A percentile compares a stretch with the other conserved stretches of the same genome.
These are phyloP conservation scores for Drosophila mercatorum DNA, from an alignment of 2,888 invertebrate species.

Conservation along the genomic window DNA sequence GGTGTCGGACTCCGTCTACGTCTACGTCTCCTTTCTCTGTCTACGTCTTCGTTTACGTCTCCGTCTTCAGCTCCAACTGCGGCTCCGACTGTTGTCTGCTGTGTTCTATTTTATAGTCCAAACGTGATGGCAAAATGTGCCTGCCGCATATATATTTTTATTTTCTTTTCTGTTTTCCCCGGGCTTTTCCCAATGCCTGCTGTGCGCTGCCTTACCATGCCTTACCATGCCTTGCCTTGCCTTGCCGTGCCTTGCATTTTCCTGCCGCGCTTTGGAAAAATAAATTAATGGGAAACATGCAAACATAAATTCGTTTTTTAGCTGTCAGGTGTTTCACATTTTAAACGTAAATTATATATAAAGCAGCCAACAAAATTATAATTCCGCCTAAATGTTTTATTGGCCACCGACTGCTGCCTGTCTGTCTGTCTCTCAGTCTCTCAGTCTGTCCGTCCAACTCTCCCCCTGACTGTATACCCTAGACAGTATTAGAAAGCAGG, in stretches of 20 bases:
- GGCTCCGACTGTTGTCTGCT: conserved; percentile 40
- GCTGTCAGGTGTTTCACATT: conserved; percentile 82
- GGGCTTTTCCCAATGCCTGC: conserved; percentile 40
- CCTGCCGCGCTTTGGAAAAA: conserved; percentile 62
- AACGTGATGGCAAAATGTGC: conserved; percentile 75
- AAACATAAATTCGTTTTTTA: conserved; percentile 81
- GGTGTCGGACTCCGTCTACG: conserved; percentile 24
- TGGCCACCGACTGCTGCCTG: conserved; percentile 68
- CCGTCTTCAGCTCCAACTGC: conserved; percentile 16
- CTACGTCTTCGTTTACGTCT: background rate
- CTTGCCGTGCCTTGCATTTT: conserved; percentile 53
- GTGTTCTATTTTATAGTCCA: conserved; percentile 74
- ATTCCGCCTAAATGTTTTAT: conserved; percentile 77
- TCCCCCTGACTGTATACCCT: conserved; percentile 20
- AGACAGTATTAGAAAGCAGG: background rate
- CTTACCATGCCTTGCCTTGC: conserved; percentile 51
- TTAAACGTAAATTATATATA: conserved; percentile 79
- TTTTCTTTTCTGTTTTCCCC: conserved; percentile 22
- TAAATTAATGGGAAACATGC: conserved; percentile 83
- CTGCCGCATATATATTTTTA: conserved; percentile 37
- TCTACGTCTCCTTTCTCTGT: conserved; percentile 16
- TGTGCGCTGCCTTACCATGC: conserved; percentile 50
- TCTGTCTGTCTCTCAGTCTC: conserved; percentile 11
- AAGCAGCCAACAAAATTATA: conserved; percentile 73
- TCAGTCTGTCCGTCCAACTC: conserved; percentile 16